A percentile compares a stretch with the other conserved stretches of the same genome.
phyloP scores from a whole-genome alignment of 1,140 invertebrate genomes.

The Papilio aristodemus region DNA sequence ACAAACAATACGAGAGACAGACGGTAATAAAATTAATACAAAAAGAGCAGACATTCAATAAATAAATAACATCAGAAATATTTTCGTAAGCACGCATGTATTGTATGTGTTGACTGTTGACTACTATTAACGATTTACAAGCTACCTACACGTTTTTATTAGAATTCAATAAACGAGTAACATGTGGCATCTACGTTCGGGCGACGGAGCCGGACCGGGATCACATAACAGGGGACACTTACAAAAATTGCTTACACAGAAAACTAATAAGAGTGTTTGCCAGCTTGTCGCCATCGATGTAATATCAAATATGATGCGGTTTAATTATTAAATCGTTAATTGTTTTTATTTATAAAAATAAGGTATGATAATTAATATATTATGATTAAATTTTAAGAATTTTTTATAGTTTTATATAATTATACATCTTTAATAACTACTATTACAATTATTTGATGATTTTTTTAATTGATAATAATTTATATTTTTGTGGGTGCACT shows the following conservation, averaged over 20 bases:
- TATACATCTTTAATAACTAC: too few relatives aligned
- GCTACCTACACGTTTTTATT: slow-evolving; percentile 56
- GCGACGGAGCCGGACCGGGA: slow-evolving; percentile 51
- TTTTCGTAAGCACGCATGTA: not conserved
- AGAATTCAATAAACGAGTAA: slow-evolving; percentile 65
- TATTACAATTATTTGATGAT: too few relatives aligned
- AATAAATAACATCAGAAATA: not conserved
- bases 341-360: too few relatives aligned
- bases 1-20: too few relatives aligned
- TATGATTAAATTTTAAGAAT: too few relatives aligned
- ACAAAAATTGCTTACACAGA: slow-evolving; percentile 78
- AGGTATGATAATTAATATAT: too few relatives aligned
- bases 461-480: too few relatives aligned
- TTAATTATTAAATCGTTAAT: not conserved
- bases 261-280: slow-evolving; percentile 79
- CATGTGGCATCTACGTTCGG: slow-evolving; percentile 57
- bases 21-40: too few relatives aligned
- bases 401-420: too few relatives aligned
- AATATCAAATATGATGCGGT: not conserved
- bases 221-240: slow-evolving; percentile 76
- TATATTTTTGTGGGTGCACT: too few relatives aligned
- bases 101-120: slow-evolving; percentile 1
- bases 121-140: slow-evolving; percentile 40
- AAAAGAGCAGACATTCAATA: too few relatives aligned
- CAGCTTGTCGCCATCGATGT: slow-evolving; percentile 54